Conservation (phyloP, 2,888 invertebrate genomes). For the Lithosia quadra region DNA sequence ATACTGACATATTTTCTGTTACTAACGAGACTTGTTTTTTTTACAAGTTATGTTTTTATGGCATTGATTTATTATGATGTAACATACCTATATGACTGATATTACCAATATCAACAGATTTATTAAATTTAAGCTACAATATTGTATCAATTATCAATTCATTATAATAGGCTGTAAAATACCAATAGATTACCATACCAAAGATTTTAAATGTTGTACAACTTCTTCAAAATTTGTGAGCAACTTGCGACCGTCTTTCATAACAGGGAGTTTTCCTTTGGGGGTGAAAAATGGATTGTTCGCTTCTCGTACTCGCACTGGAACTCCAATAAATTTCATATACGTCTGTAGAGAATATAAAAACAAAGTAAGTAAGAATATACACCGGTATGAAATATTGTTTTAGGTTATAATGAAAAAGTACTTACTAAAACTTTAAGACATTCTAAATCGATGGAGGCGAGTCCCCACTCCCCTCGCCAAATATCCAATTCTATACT, state of each 20-base stretch:
- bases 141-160: background rate
- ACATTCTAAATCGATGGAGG: constrained; percentile 94
- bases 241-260: constrained; percentile 87
- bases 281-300: constrained; percentile 92
- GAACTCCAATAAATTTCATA: constrained; percentile 92
- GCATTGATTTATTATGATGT: background rate
- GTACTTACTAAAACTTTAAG: constrained; percentile 92
- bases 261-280: constrained; percentile 90
- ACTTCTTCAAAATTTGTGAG: constrained; percentile 90
- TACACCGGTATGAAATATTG: constrained; percentile 56
- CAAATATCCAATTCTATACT: constrained; percentile 91
- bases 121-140: background rate
- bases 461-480: constrained; percentile 95
- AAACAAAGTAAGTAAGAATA: constrained; percentile 25
- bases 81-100: background rate
- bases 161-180: background rate
- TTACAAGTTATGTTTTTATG: background rate
- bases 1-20: too few relatives aligned
- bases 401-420: constrained; percentile 50
- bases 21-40: too few relatives aligned
- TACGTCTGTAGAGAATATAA: constrained; percentile 80
- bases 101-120: background rate
- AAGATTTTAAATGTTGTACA: constrained; percentile 89
- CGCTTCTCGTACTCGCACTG: constrained; percentile 89
- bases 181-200: constrained; percentile 77